Evolutionary conservation across 2,888 invertebrate species (phyloP), one percentile per base, ranked within the genome.

Genomic region (Brachynemurus nebulosus): DNA sequence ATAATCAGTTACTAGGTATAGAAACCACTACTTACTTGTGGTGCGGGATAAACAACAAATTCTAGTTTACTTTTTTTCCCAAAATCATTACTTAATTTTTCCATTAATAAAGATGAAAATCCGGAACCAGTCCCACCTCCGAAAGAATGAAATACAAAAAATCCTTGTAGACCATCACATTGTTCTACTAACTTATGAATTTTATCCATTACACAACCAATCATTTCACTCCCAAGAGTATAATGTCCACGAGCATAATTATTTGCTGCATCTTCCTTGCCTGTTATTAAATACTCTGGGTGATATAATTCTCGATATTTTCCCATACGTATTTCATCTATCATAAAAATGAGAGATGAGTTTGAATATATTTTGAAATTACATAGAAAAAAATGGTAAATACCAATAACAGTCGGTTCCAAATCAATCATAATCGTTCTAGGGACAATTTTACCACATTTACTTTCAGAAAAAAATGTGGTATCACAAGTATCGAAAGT

Each of bases 21-120:
- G n/a, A n/a, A n/a, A n/a, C n/a, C n/a, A n/a, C n/a, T n/a, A n/a
- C n/a, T 39, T 53, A 78, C 80, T 64, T 82, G 85, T 39, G 90
- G 90, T 11, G 91, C 88, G 4, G 91, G 91, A 60, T 91, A 91
- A 45, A 91, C 82, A n/a, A 86, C 80, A 62, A 90, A 90, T 61
- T 88, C 86, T 42, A 90, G 67, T 59, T 89, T 89, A 60, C 86
- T 85, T 61, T 89, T 89, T 63, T 89, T 90, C 48, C 83, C 83
- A 56, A 80, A 91, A 57, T 90, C 88, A 12, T 80, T 79, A 0
- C 82, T 79, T 4, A 91, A 68, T 42, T 83, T 75, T 63, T 90
- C 86, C 85, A 90, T 86, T 17, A 91, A 69, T 36, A 90, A 69
- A 1, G 89, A 86, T 0, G 88, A 86, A 63, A 92, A 90, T 1